Conservation (phyloP, 2,888 invertebrate species). For the Fissipunctia ypsillon region DNA sequence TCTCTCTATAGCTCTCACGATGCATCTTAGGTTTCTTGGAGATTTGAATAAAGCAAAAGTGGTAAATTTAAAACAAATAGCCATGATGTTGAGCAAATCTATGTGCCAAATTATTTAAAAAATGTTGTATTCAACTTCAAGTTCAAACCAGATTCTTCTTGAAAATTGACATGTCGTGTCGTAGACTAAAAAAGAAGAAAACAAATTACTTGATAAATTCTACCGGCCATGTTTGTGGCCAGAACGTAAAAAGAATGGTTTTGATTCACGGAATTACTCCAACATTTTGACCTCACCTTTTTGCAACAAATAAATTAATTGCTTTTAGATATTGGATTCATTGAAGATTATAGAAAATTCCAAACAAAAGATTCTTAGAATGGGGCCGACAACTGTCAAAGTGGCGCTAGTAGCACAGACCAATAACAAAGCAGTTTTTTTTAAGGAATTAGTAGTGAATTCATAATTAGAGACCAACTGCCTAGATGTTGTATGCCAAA, state of each 20-base stretch:
- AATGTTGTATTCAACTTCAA: too few species aligned
- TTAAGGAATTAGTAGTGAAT: too few species aligned
- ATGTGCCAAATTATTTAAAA: conserved; percentile 32
- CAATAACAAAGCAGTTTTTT: too few species aligned
- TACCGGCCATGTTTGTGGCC: neutral
- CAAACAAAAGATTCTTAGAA: neutral
- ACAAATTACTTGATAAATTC: too few species aligned
- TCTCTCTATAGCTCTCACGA: conserved; percentile 79
- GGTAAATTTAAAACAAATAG: conserved; percentile 82
- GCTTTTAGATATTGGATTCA: neutral
- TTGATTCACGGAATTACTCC: neutral
- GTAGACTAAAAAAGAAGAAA: conserved; percentile 27
- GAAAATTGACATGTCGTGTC: conserved; percentile 18
- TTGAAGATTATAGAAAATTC: neutral
- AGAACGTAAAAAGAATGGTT: neutral
- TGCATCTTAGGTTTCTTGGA: conserved; percentile 80
- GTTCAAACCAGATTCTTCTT: conserved; percentile 26
- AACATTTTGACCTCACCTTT: neutral
- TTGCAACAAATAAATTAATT: neutral
- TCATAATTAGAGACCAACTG: too few species aligned
- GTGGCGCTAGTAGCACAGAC: too few species aligned
- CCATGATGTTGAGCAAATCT: conserved; percentile 75
- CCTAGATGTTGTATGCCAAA: too few species aligned
- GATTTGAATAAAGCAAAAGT: conserved; percentile 77
- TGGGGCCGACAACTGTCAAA: too few species aligned